Evolutionary conservation across 2,113 vertebrate species (phyloP).

Genomic region (Carettochelys insculpta): DNA sequence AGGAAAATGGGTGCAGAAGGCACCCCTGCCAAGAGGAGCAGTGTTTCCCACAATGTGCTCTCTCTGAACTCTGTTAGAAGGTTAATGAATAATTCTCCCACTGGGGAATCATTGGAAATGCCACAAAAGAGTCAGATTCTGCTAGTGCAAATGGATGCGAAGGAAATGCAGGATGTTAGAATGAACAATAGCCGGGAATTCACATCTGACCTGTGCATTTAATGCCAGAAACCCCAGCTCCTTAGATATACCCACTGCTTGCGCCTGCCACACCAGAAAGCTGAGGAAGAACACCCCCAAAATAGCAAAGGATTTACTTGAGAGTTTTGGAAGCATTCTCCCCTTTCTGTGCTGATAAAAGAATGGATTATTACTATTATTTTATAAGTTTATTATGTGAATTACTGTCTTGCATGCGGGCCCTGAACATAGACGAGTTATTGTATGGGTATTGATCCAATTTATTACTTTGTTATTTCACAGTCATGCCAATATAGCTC

Average conservation of each 20-base stretch:
- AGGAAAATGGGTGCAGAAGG: background rate
- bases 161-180: background rate
- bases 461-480: background rate
- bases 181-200: background rate
- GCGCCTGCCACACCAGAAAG: background rate
- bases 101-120: background rate
- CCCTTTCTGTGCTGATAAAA: no score
- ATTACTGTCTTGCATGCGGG: no score
- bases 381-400: no score
- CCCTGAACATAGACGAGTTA: no score
- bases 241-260: background rate
- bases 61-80: background rate
- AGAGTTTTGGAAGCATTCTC: no score
- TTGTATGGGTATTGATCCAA: background rate
- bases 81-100: background rate
- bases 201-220: background rate
- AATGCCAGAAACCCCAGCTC: background rate
- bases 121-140: background rate
- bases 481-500: background rate
- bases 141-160: background rate
- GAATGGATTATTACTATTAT: no score
- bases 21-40: background rate
- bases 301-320: background rate
- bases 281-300: background rate
- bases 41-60: background rate